Conservation (phyloP, 1,140 invertebrate species). For the Zaprionus tsacasi region DNA sequence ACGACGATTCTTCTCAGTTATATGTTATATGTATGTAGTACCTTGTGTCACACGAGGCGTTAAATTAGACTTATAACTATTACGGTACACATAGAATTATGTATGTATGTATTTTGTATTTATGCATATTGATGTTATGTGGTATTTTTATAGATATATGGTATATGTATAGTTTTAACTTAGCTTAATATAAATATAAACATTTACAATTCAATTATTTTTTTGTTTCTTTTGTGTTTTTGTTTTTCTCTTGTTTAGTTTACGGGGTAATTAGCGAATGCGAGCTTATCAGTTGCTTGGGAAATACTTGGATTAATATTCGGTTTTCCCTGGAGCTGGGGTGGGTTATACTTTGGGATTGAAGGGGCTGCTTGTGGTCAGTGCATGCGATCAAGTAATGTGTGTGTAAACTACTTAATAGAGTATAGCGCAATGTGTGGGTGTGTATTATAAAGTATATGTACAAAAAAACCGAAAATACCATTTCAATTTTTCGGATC, state of each 20-base stretch:
- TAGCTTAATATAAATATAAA: conserved; percentile 35
- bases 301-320: neutral
- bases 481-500: conserved; percentile 11
- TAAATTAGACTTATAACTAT: conserved; percentile 24
- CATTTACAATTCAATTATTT: conserved; percentile 36
- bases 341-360: conserved; percentile 2
- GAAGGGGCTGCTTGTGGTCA: neutral
- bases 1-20: conserved; percentile 8
- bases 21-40: neutral
- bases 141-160: conserved; percentile 3
- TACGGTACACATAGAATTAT: conserved; percentile 18
- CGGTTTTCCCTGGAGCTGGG: neutral
- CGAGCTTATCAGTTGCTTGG: conserved; percentile 9
- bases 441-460: conserved; percentile 25
- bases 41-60: conserved; percentile 4
- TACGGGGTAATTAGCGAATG: conserved; percentile 14
- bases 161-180: neutral
- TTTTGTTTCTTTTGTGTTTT: neutral
- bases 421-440: conserved; percentile 10
- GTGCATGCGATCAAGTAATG: conserved; percentile 20
- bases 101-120: conserved; percentile 17
- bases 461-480: conserved; percentile 53
- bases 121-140: conserved; percentile 2
- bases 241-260: neutral
- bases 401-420: conserved; percentile 17